phyloP scores from a whole-genome alignment of 1,140 invertebrate genomes.

The Zaprionus ornatus region DNA sequence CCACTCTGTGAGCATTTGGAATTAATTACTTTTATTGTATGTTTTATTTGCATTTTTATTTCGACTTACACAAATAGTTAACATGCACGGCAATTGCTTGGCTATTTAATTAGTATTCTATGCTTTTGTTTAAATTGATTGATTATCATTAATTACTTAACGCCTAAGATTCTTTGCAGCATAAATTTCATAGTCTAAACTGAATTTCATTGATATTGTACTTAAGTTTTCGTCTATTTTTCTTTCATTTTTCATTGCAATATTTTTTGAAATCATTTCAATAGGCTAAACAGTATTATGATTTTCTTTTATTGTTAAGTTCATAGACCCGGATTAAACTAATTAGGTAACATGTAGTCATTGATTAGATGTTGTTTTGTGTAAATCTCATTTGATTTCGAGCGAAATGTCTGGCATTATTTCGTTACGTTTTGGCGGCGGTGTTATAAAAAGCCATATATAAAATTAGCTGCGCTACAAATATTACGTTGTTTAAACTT shows the following conservation, averaged over 20 bases:
- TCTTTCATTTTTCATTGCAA: neutral
- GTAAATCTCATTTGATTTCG: conserved; percentile 53
- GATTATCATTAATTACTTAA: conserved; percentile 52
- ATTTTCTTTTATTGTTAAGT: conserved; percentile 15
- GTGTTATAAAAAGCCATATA: conserved; percentile 65
- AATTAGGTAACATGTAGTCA: conserved; percentile 76
- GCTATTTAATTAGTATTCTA: conserved; percentile 53
- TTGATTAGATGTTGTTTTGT: conserved; percentile 45
- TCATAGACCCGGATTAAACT: conserved; percentile 51
- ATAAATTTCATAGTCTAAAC: conserved; percentile 42
- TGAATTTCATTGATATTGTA: conserved; percentile 46
- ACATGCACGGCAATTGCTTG: conserved; percentile 66
- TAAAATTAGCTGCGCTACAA: conserved; percentile 56
- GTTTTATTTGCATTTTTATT: conserved; percentile 60
- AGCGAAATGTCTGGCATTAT: conserved; percentile 36
- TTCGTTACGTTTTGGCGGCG: conserved; percentile 18
- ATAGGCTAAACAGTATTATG: conserved; percentile 27
- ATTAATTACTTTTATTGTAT: neutral
- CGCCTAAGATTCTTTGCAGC: conserved; percentile 38
- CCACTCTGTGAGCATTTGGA: neutral
- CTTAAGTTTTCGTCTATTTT: conserved; percentile 24
- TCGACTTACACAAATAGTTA: conserved; percentile 76
- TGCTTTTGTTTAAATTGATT: conserved; percentile 34
- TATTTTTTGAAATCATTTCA: conserved; percentile 42
- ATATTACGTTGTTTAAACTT: conserved; percentile 46